Conservation (phyloP, 23 tunicate species). For the Phallusia fumigata region DNA sequence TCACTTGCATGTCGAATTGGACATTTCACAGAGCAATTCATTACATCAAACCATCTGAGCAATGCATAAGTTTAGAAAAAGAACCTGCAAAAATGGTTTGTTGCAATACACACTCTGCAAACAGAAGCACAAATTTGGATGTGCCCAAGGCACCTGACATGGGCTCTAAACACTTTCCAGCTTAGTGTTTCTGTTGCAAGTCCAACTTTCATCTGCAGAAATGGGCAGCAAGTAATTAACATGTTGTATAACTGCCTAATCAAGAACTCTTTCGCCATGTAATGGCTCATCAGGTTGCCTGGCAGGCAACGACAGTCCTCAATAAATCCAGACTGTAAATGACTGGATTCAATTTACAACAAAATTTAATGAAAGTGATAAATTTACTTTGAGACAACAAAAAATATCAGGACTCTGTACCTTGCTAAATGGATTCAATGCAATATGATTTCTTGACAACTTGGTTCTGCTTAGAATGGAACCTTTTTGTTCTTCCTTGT, state of each 20-base stretch:
- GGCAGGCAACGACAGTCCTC: too few species aligned
- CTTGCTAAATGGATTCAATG: conserved; percentile 8
- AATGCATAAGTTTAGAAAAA: background rate
- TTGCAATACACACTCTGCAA: conserved; percentile 14
- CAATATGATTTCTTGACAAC: conserved; percentile 10
- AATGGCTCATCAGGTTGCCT: background rate
- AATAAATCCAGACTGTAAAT: background rate
- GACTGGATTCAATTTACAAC: background rate
- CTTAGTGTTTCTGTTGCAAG: conserved; percentile 12
- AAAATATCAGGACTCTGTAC: background rate
- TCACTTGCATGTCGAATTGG: conserved; percentile 19
- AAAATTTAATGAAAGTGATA: background rate
- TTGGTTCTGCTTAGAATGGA: conserved; percentile 17
- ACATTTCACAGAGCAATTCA: conserved; percentile 5
- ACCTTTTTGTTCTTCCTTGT: conserved; percentile 8
- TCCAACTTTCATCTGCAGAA: background rate
- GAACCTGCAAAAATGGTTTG: background rate
- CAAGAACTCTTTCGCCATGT: background rate
- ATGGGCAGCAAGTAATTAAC: background rate
- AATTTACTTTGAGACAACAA: background rate
- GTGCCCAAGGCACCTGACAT: conserved; percentile 14
- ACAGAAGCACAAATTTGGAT: conserved; percentile 11
- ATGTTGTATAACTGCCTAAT: background rate
- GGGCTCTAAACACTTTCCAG: conserved; percentile 21
- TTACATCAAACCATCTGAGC: background rate